A percentile compares a stretch with the other conserved stretches of the same genome.
Evolutionary conservation across 2,888 invertebrate species (phyloP).

Genomic region (Deroplatys truncata): DNA sequence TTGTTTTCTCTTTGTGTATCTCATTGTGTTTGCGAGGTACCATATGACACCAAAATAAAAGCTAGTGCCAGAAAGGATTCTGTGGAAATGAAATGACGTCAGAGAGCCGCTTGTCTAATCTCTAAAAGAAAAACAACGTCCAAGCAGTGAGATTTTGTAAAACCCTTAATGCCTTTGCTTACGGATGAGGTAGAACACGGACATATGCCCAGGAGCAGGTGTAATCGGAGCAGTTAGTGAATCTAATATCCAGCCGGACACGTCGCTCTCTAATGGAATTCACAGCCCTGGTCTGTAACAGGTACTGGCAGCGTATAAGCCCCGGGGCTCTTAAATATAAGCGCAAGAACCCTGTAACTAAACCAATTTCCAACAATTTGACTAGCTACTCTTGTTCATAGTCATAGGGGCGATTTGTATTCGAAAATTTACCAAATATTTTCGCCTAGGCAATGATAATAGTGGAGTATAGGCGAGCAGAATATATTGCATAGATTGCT

Average conservation of each 20-base stretch:
- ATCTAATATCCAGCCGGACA: neutral
- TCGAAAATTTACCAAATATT: too few species aligned
- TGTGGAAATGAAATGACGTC: neutral
- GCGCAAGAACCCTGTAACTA: neutral
- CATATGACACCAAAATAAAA: neutral
- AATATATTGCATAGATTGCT: too few species aligned
- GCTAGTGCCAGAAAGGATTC: neutral
- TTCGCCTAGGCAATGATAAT: neutral
- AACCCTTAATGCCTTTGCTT: neutral
- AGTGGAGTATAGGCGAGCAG: too few species aligned
- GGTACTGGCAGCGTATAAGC: neutral
- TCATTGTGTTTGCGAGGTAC: neutral
- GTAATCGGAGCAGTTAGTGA: neutral
- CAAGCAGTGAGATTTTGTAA: neutral
- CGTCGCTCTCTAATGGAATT: neutral
- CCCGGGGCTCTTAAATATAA: neutral
- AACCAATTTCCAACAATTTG: neutral
- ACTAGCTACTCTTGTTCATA: neutral
- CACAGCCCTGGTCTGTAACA: neutral
- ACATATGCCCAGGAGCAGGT: neutral
- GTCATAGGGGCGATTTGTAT: neutral
- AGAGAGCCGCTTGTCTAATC: neutral
- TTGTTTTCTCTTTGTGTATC: neutral
- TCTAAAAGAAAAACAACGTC: neutral
- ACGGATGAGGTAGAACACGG: neutral